Evolutionary conservation across 2,113 vertebrate species (phyloP), one percentile per base, ranked within the genome.

Genomic region (Hemibagrus wyckioides): DNA sequence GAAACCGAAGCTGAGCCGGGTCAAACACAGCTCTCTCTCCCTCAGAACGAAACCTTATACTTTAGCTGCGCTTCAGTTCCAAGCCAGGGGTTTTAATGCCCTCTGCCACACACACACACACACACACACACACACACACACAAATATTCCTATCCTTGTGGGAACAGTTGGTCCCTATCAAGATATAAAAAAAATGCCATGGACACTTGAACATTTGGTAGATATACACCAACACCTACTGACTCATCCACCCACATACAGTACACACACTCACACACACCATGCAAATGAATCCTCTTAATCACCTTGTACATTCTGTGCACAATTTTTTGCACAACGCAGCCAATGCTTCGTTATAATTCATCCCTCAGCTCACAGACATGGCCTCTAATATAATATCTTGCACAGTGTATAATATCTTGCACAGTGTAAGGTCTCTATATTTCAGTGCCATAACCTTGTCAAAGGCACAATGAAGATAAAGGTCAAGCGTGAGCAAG

Each of bases 1-100:
- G 84, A 88, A 88, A 90, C 89, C n/a, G 28, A 88, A 90, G 67
- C 88, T 56, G 87, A 87, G 82, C 44, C 86, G 48, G 76, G 84
- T 86, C 77, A 71, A 41, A 56, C 82, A 17, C 50, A 86, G 80
- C 88, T 65, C 79, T 83, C 82, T 85, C 63, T 71, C 73, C 73
- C 67, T 41, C 56, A 59, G 11, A n/a, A 84, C 15, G 88, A 83
- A 89, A 91, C 87, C 88, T 82, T 76, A 90, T 85, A 85, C 77
- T 57, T 41, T 63, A 56, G 57, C 30, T 71, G 80, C 17, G 69
- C 61, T 87, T 69, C 56, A 33, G 59, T 77, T 82, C 57, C 69
- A 61, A 54, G 76, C 28, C 30, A 75, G 87, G 52, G 79, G 21
- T 80, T 82, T 56, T n/a, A 63, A 54, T 67, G 30, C 50, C 36